phyloP scores from a whole-genome alignment of 2,113 vertebrate genomes.

The Puntigrus tetrazona region DNA sequence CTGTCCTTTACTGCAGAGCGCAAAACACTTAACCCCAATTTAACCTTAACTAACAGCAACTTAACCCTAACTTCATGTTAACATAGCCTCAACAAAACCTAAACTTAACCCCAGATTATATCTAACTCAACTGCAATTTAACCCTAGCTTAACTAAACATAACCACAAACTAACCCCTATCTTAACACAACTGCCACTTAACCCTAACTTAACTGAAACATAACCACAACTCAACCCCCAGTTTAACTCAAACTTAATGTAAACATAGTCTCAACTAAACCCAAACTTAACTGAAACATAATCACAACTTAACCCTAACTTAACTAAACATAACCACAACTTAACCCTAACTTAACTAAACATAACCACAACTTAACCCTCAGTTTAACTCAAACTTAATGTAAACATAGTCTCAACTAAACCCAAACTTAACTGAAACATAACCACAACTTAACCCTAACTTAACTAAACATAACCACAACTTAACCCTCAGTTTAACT shows the following conservation, averaged over 20 bases:
- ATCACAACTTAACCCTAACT: not conserved
- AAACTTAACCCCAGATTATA: no score
- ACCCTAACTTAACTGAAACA: not conserved
- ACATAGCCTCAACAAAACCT: not conserved
- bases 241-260: not conserved
- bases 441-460: not conserved
- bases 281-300: not conserved
- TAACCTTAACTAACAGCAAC: not conserved
- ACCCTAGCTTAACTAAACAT: no score
- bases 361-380: no score
- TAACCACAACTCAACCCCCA: not conserved
- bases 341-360: not conserved
- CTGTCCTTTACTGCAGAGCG: slow-evolving; percentile 46
- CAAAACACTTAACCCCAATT: not conserved
- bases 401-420: no score
- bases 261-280: not conserved
- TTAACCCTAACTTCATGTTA: not conserved
- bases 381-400: no score
- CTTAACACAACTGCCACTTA: not conserved
- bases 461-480: not conserved
- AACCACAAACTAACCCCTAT: not conserved
- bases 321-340: not conserved
- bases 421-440: not conserved
- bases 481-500: not conserved
- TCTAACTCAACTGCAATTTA: no score